Percentiles rank a stretch among this genome's conserved stretches.
These are phyloP conservation scores for Caenorhabditis wallacei DNA, from an alignment of 2,888 invertebrate species.

Conservation along the genomic window DNA sequence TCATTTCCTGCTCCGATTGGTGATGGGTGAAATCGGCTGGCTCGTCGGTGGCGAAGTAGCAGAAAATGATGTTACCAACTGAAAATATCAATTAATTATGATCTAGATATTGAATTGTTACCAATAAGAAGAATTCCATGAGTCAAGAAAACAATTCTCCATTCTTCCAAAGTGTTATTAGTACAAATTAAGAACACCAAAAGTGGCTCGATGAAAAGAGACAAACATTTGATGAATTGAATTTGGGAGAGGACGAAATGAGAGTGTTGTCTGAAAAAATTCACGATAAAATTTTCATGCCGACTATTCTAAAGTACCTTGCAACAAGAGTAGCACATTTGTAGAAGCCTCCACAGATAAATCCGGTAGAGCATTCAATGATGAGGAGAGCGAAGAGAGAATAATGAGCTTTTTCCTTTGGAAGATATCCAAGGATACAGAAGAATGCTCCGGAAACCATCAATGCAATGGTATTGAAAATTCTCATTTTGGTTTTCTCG, in stretches of 20 bases:
- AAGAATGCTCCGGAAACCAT: conserved; percentile 74
- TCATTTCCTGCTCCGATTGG: conserved; percentile 55
- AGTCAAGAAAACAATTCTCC: conserved; percentile 78
- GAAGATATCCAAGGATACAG: conserved; percentile 74
- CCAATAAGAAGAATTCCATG: conserved; percentile 73
- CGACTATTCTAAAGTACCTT: no score
- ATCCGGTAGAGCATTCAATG: conserved; percentile 76
- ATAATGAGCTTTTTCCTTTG: conserved; percentile 66
- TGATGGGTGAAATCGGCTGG: conserved; percentile 79
- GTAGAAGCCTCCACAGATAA: conserved; percentile 78
- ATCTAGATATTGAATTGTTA: conserved; percentile 16
- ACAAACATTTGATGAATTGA: conserved; percentile 81
- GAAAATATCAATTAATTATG: conserved; percentile 11
- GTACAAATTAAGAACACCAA: conserved; percentile 74
- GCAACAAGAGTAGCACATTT: conserved; percentile 79
- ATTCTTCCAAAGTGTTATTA: conserved; percentile 73
- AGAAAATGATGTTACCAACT: conserved; percentile 78
- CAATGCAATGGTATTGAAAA: conserved; percentile 80
- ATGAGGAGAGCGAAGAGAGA: conserved; percentile 70
- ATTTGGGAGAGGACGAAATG: conserved; percentile 81
- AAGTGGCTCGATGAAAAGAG: conserved; percentile 80
- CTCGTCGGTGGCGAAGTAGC: conserved; percentile 78
- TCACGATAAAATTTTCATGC: no score
- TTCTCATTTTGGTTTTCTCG: conserved; percentile 78
- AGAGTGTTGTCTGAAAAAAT: conserved; percentile 78